phyloP scores from a whole-genome alignment of 1,140 invertebrate species.

The Penaeus indicus region DNA sequence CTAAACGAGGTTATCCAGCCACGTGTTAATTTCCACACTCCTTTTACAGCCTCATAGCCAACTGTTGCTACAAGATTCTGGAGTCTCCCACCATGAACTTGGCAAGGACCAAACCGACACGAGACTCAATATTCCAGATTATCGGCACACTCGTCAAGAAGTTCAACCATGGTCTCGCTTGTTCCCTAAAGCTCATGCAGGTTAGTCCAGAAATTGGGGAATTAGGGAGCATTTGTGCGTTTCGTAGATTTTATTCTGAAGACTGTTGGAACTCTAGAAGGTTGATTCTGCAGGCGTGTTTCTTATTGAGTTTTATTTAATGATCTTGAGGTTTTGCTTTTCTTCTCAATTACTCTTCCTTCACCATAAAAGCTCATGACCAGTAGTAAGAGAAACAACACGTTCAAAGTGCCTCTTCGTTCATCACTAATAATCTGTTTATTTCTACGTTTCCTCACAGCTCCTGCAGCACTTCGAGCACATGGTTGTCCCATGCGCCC shows the following conservation, averaged over 20 bases:
- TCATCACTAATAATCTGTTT: too few species aligned
- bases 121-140: constrained; percentile 82
- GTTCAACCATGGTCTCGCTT: constrained; percentile 82
- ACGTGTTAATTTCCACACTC: constrained; percentile 23
- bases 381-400: too few species aligned
- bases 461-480: constrained; percentile 82
- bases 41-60: constrained; percentile 76
- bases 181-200: constrained; percentile 78
- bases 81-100: constrained; percentile 76
- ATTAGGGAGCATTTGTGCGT: too few species aligned
- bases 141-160: constrained; percentile 84
- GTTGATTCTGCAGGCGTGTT: too few species aligned
- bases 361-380: too few species aligned
- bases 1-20: too few species aligned
- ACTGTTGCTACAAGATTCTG: constrained; percentile 82
- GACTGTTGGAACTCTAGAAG: too few species aligned
- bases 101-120: constrained; percentile 77
- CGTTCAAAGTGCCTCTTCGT: too few species aligned
- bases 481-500: constrained; percentile 78
- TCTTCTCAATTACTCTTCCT: constrained; percentile 29
- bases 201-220: constrained; percentile 69
- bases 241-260: too few species aligned
- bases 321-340: neutral
- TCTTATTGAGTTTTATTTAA: too few species aligned
- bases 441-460: constrained; percentile 70